Evolutionary conservation across 2,888 invertebrate species (phyloP).

Genomic region (Lasius platythorax): DNA sequence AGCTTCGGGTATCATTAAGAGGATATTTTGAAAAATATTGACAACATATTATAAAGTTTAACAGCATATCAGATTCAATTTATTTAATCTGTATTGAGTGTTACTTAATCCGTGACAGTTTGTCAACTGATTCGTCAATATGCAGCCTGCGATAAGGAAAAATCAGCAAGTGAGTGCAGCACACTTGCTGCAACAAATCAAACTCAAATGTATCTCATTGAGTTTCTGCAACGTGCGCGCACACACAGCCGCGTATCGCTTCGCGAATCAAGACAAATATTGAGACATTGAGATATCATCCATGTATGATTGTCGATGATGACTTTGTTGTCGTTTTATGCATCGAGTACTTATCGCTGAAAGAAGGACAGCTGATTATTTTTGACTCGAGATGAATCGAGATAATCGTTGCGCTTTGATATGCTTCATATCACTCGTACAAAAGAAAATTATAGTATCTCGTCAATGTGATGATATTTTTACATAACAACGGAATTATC

Average conservation of each 20-base stretch:
- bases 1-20: not conserved
- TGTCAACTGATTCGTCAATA: not conserved
- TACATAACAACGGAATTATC: not conserved
- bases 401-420: constrained; percentile 64
- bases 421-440: constrained; percentile 43
- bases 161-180: not conserved
- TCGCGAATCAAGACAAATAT: constrained; percentile 50
- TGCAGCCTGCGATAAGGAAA: not conserved
- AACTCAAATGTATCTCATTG: constrained; percentile 37
- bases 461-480: not conserved
- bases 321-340: constrained; percentile 51
- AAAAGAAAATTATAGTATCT: not conserved
- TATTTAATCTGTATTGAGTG: not conserved
- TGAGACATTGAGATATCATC: constrained; percentile 54
- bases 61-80: not conserved
- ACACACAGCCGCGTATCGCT: constrained; percentile 29
- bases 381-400: constrained; percentile 33
- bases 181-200: constrained; percentile 32
- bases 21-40: not conserved
- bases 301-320: constrained; percentile 37
- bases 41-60: not conserved
- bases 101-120: not conserved
- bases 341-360: constrained; percentile 17
- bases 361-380: constrained; percentile 49
- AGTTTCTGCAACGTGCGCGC: constrained; percentile 11